Conservation (phyloP, 2,113 vertebrate species). For the Urocynchramus pylzowi region DNA sequence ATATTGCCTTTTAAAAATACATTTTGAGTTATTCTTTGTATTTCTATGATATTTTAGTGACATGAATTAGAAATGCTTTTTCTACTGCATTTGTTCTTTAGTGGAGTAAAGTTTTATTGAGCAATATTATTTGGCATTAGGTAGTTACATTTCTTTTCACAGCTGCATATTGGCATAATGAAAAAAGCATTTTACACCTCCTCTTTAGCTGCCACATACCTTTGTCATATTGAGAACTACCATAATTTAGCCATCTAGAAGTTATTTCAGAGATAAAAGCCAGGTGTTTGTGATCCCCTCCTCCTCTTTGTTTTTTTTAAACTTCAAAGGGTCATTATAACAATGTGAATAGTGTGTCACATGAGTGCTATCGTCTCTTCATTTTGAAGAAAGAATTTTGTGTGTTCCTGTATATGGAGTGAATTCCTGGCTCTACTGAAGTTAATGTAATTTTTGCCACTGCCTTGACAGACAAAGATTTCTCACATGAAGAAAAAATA, state of each 20-base stretch:
- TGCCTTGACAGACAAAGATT: constrained; percentile 16
- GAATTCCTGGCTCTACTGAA: background rate
- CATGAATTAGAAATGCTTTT: background rate
- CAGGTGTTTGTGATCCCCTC: background rate
- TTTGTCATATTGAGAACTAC: background rate
- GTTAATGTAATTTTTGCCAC: constrained; percentile 18
- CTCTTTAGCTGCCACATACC: constrained; percentile 11
- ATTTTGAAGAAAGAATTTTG: background rate
- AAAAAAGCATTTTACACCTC: constrained; percentile 33
- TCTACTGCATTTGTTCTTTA: background rate
- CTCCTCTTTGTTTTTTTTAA: background rate
- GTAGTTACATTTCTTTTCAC: background rate
- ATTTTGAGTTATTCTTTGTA: background rate
- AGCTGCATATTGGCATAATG: background rate
- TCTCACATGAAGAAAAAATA: constrained; percentile 34
- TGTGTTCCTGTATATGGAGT: background rate
- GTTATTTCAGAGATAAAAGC: constrained; percentile 9
- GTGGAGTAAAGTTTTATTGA: background rate
- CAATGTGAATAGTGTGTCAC: constrained; percentile 27
- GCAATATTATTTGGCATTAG: background rate
- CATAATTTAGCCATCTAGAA: constrained; percentile 6
- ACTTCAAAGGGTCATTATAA: constrained; percentile 21
- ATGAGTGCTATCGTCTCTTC: background rate
- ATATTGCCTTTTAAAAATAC: background rate
- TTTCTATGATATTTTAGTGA: background rate